Evolutionary conservation across 1,140 invertebrate species (phyloP), one percentile per base, ranked within the genome.

Genomic region (Proales similis): DNA sequence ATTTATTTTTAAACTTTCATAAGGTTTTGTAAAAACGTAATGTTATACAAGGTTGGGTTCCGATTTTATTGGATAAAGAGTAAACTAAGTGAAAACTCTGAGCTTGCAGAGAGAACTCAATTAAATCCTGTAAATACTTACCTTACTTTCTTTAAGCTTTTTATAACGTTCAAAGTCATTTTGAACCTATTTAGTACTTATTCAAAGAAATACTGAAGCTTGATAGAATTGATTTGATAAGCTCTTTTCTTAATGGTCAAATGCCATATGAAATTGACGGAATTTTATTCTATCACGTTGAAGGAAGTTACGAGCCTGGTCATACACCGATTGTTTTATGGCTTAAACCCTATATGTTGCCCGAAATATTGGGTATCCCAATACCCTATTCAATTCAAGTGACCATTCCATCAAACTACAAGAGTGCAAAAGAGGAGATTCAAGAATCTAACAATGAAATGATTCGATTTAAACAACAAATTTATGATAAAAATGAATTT

Each of bases 301-400:
- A 68, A 65, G 81, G 82, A 0, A 81, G 83, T 65, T 95, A 95
- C 67, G 81, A 79, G 6, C 79, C 81, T 65, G 87, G 86, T 9
- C 71, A 77, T 30, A 88, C 88, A 0, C 89, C 90, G 0, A 73
- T 94, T 11, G 86, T 91, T 0, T 83, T 84, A 2, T 93, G 89
- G 89, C 74, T 92, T 0, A 90, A 86, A 70, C 79, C 85, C 0
- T 90, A 81, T 70, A 91, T 91, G 88, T 68, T 91, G 7, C 80
- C 82, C 1, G 87, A 91, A 77, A 78, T 88, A 20, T 73, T 92
- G 6, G 78, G 80, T 36, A 72, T 83, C 32, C 63, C 67, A 30
- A 71, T 82, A 11, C 76, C 79, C 14, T 69, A 73, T n/a, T 45
- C 36, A 39, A 4, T 39, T 2, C 3, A 39, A 14, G 20, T 14